These are phyloP conservation scores for Mycetomoellerius zeteki DNA, from an alignment of 1,140 invertebrate species.

Conservation along the genomic window DNA sequence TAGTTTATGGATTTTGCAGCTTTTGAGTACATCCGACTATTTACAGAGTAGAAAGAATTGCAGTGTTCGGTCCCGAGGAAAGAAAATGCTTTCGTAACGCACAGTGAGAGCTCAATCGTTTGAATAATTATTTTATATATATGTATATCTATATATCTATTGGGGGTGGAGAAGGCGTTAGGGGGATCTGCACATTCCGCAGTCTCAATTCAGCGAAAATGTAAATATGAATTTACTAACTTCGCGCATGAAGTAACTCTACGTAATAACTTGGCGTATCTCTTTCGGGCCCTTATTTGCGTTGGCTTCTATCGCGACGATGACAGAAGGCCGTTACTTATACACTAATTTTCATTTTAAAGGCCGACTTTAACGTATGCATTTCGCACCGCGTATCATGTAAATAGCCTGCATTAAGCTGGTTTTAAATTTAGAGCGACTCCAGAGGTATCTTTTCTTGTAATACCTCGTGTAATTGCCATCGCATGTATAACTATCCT, in stretches of 20 bases:
- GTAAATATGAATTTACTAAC: slow-evolving; percentile 57
- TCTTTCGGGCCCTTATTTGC: slow-evolving; percentile 47
- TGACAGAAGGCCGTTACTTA: slow-evolving; percentile 49
- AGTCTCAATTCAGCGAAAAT: slow-evolving; percentile 20
- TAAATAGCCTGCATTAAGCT: slow-evolving; percentile 53
- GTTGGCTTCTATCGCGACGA: slow-evolving; percentile 50
- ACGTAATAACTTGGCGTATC: slow-evolving; percentile 57
- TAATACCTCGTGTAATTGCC: slow-evolving; percentile 51
- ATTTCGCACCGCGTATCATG: slow-evolving; percentile 36
- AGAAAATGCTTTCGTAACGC: neutral
- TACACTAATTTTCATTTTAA: slow-evolving; percentile 64
- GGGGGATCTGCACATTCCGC: neutral
- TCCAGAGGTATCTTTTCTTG: slow-evolving; percentile 18
- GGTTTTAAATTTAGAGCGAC: slow-evolving; percentile 54
- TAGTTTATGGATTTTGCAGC: neutral
- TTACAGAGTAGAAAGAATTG: neutral
- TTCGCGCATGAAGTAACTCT: slow-evolving; percentile 58
- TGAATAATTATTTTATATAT: slow-evolving; percentile 26
- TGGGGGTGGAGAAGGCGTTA: too few species aligned
- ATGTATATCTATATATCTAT: neutral
- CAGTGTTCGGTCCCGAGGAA: too few species aligned
- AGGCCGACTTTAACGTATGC: slow-evolving; percentile 51
- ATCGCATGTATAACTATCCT: neutral
- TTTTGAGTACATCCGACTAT: neutral
- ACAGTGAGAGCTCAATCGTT: neutral